Conservation (phyloP, 1,140 invertebrate genomes). For the Ceratina australensis region DNA sequence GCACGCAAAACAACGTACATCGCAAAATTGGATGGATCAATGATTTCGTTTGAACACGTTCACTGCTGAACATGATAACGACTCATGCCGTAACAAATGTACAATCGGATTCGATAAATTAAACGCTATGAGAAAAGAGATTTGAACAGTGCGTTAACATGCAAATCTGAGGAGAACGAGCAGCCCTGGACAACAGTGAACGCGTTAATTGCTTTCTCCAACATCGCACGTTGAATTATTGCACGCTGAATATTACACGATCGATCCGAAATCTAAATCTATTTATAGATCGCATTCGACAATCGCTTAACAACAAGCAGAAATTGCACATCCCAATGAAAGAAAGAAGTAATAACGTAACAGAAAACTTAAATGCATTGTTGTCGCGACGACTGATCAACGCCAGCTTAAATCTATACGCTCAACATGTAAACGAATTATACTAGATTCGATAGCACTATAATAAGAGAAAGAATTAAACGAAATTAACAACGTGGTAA, state of each 20-base stretch:
- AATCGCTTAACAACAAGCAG: constrained; percentile 12
- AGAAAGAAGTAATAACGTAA: constrained; percentile 8
- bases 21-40: background rate
- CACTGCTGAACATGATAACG: constrained; percentile 10
- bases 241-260: constrained; percentile 58
- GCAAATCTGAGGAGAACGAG: background rate
- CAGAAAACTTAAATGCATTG: constrained; percentile 29
- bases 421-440: constrained; percentile 31
- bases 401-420: constrained; percentile 23
- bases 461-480: constrained; percentile 13
- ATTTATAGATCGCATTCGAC: constrained; percentile 17
- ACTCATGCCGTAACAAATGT: background rate
- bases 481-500: constrained; percentile 54
- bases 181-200: constrained; percentile 26
- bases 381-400: constrained; percentile 15
- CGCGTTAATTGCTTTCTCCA: constrained; percentile 6
- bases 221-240: constrained; percentile 49
- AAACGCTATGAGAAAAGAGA: constrained; percentile 4
- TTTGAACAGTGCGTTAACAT: background rate
- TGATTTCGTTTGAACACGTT: constrained; percentile 18
- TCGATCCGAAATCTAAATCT: background rate
- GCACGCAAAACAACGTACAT: background rate
- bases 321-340: constrained; percentile 40
- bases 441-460: constrained; percentile 5
- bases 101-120: background rate